These are phyloP conservation scores for Microchrysa polita DNA, from an alignment of 2,888 invertebrate species.

Conservation along the genomic window DNA sequence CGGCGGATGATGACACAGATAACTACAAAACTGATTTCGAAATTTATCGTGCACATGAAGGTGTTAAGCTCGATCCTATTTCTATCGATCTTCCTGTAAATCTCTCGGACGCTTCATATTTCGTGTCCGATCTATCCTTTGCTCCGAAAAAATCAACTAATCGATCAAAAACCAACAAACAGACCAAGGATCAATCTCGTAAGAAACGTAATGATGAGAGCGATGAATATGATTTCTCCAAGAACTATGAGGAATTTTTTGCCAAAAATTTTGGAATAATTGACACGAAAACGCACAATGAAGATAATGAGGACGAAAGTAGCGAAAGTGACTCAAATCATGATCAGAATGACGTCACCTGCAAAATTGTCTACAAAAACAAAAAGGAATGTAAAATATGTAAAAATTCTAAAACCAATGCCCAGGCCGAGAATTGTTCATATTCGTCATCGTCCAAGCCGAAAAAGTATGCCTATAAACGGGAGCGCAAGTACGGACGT, in stretches of 20 bases:
- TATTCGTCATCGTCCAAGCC: conserved; percentile 79
- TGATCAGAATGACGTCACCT: conserved; percentile 68
- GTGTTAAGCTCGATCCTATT: not conserved
- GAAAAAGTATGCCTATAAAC: conserved; percentile 74
- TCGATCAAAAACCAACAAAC: too few species aligned
- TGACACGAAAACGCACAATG: conserved; percentile 52
- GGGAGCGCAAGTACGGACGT: conserved; percentile 71
- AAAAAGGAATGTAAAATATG: conserved; percentile 75
- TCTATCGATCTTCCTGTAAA: conserved; percentile 11
- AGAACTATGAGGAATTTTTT: conserved; percentile 47
- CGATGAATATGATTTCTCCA: conserved; percentile 44
- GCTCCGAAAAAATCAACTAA: not conserved
- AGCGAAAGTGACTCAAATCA: conserved; percentile 70
- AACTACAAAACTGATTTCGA: conserved; percentile 24
- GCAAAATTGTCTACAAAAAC: conserved; percentile 72
- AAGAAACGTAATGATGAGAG: conserved; percentile 17
- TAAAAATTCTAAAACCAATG: conserved; percentile 77
- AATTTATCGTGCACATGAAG: conserved; percentile 9
- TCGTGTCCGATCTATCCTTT: not conserved
- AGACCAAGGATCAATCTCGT: not conserved
- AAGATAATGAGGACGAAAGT: conserved; percentile 69
- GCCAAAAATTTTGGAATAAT: conserved; percentile 45
- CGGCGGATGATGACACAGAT: too few species aligned
- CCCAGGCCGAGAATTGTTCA: conserved; percentile 81
- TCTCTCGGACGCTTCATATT: conserved; percentile 26